Base-by-base conservation (phyloP, 1,140 invertebrate species). In the Scylla paramamosain region DNA sequence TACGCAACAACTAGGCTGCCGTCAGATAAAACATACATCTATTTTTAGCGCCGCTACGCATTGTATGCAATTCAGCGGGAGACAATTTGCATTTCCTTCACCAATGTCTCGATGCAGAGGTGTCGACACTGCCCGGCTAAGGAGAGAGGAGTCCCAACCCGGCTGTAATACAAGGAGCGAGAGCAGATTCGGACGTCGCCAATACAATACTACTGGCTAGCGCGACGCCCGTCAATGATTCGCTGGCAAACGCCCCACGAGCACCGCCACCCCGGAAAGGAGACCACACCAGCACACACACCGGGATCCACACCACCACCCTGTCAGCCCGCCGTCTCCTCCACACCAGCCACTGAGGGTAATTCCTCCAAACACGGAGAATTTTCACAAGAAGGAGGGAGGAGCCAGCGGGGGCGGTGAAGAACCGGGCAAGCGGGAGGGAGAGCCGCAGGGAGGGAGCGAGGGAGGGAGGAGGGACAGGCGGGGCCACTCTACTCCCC, bases 1-100 rank as follows among this genome's bases (percentile, higher is more conserved):
- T 93, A 93, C 92, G 92, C 92, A 93, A 93, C 92, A 93, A 29
- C 25, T 48, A 84, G 83, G 82, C 83, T 93, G 82, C 84, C 92
- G 83, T 48, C 39, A 87, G 92, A 93, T 52, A 87, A 87, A 84
- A 93, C 48, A 59, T 28, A 86, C 46, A 28, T 59, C 45, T 93
- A 91, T 91, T 91, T 93, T 93, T 93, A 93, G 82, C 82, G 48
- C 16, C 83, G 28, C 45, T 52, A 84, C 20, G 32, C 14, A 84
- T n/a, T 48, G 86, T 84, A 93, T 93, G 82, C 31, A 52, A n/a
- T 31, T 16, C 0, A 12, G 12, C 20, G 4, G 59, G 12, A 52
- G 28, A 31, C 32, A 93, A 29, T 25, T 14, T 16, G 4, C 29
- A 25, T 25, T 48, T 45, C 28, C 20, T 16, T 25, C 28, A 0